Evolutionary conservation across 2,888 invertebrate species (phyloP).

Genomic region (Drosophila neonasuta): DNA sequence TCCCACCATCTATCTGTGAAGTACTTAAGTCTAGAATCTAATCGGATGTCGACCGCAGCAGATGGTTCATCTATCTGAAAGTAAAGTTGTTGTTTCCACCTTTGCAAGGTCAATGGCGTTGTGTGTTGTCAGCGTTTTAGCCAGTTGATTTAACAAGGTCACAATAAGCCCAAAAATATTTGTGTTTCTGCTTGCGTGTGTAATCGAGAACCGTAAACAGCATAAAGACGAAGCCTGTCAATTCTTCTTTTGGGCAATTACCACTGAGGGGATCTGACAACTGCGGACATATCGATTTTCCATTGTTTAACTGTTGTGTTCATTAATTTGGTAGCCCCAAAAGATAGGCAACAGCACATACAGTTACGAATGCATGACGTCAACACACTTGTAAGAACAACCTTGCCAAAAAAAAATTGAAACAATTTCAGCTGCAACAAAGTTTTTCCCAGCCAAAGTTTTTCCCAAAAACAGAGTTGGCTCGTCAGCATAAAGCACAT

Average conservation of each 20-base stretch:
- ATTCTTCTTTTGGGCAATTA: slow-evolving; percentile 22
- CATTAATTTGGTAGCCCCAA: slow-evolving; percentile 32
- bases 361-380: slow-evolving; percentile 39
- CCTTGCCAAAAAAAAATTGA: slow-evolving; percentile 45
- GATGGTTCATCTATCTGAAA: slow-evolving; percentile 67
- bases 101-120: slow-evolving; percentile 13
- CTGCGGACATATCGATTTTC: slow-evolving; percentile 42
- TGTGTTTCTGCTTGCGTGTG: slow-evolving; percentile 28
- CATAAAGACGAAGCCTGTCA: slow-evolving; percentile 36
- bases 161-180: slow-evolving; percentile 31
- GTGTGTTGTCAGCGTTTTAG: slow-evolving; percentile 26
- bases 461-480: slow-evolving; percentile 27
- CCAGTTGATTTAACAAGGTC: slow-evolving; percentile 40
- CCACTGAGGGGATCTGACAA: not conserved
- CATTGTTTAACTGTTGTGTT: not conserved
- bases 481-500: slow-evolving; percentile 12
- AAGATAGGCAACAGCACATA: slow-evolving; percentile 48
- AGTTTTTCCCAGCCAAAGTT: slow-evolving; percentile 39
- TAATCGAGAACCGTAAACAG: slow-evolving; percentile 47
- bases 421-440: slow-evolving; percentile 25
- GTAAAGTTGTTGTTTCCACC: slow-evolving; percentile 45
- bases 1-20: not conserved
- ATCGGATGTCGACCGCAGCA: slow-evolving; percentile 46
- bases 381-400: slow-evolving; percentile 24
- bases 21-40: slow-evolving; percentile 15